phyloP scores from a whole-genome alignment of 1,140 invertebrate species.

The Papilio xuthus region DNA sequence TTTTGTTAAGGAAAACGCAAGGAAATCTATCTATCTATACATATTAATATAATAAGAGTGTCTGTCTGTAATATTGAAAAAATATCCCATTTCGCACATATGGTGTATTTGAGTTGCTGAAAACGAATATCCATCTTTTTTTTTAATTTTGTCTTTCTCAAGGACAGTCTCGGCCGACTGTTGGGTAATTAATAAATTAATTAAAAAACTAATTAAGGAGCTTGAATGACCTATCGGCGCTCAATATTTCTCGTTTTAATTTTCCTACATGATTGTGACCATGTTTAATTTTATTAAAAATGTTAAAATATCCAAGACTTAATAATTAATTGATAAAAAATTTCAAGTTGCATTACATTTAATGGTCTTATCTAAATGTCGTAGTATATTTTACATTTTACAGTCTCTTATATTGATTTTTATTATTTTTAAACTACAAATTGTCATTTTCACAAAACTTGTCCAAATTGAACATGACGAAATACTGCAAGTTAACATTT shows the following conservation, averaged over 20 bases:
- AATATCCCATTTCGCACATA: too few relatives aligned
- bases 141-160: too few relatives aligned
- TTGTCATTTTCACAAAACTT: not conserved
- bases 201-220: not conserved
- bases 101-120: too few relatives aligned
- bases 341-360: not conserved
- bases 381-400: conserved; percentile 1
- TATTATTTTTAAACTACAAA: not conserved
- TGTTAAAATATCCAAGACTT: conserved; percentile 13
- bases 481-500: not conserved
- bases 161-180: too few relatives aligned
- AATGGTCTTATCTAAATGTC: not conserved
- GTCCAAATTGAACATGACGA: not conserved
- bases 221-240: not conserved
- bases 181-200: not conserved
- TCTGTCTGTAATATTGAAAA: too few relatives aligned
- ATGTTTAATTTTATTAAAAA: not conserved
- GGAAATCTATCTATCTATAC: too few relatives aligned
- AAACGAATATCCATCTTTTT: too few relatives aligned
- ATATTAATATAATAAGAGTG: too few relatives aligned
- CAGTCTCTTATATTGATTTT: not conserved
- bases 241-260: not conserved
- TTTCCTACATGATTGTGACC: not conserved
- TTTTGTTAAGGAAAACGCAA: not conserved
- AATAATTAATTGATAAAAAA: not conserved